A percentile compares a stretch with the other conserved stretches of the same genome.
phyloP scores from a whole-genome alignment of 2,888 invertebrate genomes.

The Eristalinus sepulchralis region DNA sequence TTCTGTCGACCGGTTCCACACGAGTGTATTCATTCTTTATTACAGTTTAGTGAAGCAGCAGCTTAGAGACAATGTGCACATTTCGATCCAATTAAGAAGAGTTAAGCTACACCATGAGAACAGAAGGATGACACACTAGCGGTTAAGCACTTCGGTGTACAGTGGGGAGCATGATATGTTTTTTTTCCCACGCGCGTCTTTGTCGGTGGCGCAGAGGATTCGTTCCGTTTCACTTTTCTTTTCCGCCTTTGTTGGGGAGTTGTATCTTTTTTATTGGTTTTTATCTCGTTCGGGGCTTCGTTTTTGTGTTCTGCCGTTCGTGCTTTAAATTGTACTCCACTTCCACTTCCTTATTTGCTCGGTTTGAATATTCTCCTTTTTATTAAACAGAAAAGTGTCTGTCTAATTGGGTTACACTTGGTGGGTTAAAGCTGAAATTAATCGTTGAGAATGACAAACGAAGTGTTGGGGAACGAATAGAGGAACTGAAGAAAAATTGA shows the following conservation, averaged over 20 bases:
- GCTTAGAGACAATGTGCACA: slow-evolving; percentile 39
- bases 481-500: background rate
- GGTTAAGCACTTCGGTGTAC: slow-evolving; percentile 23
- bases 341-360: background rate
- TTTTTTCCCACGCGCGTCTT: slow-evolving; percentile 52
- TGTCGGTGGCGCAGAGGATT: slow-evolving; percentile 11
- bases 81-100: slow-evolving; percentile 71
- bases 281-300: slow-evolving; percentile 13
- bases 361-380: background rate
- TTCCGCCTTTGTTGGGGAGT: slow-evolving; percentile 52
- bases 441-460: background rate
- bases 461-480: background rate
- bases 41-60: slow-evolving; percentile 5
- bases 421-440: background rate
- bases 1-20: background rate
- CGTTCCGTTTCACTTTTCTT: slow-evolving; percentile 16
- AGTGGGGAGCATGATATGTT: slow-evolving; percentile 42
- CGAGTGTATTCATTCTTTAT: background rate
- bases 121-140: slow-evolving; percentile 39
- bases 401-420: background rate
- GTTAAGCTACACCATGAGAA: slow-evolving; percentile 61
- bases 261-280: slow-evolving; percentile 25
- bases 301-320: background rate
- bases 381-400: background rate
- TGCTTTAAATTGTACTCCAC: background rate